These are phyloP conservation scores for Drosophila willistoni DNA, from an alignment of 1,140 invertebrate genomes.

Conservation along the genomic window DNA sequence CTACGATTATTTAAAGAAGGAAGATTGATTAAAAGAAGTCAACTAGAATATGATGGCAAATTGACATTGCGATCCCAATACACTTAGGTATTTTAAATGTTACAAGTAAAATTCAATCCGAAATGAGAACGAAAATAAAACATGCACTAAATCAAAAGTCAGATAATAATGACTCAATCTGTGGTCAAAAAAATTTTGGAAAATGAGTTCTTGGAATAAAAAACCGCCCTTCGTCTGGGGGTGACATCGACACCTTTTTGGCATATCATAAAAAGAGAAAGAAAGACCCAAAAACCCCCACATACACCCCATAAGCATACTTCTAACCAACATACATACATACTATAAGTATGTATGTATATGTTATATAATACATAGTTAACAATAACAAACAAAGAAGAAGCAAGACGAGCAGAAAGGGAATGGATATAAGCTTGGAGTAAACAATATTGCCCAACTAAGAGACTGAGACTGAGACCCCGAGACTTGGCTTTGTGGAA, in stretches of 20 bases:
- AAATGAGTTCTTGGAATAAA: constrained; percentile 5
- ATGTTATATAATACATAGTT: constrained; percentile 42
- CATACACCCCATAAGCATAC: constrained; percentile 7
- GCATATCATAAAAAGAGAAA: background rate
- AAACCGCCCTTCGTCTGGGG: constrained; percentile 5
- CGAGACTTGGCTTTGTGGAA: constrained; percentile 20
- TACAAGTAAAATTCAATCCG: too few species aligned
- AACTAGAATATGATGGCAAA: too few species aligned
- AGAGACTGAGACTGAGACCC: constrained; percentile 3
- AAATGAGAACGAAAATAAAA: too few species aligned
- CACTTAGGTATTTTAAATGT: too few species aligned
- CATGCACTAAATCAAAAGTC: too few species aligned
- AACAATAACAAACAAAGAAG: constrained; percentile 44
- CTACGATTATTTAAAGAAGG: too few species aligned
- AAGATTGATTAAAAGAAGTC: too few species aligned
- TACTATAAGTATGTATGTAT: background rate
- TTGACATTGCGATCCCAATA: too few species aligned
- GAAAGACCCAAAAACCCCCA: background rate
- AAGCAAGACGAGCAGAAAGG: constrained; percentile 33
- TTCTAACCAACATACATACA: too few species aligned
- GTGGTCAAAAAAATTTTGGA: constrained; percentile 11
- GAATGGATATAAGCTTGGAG: constrained; percentile 53
- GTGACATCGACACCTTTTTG: constrained; percentile 22
- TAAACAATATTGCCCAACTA: constrained; percentile 45
- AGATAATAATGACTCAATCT: constrained; percentile 13